These are phyloP conservation scores for Chiloscyllium punctatum DNA, from an alignment of 2,797 vertebrate species.

Conservation along the genomic window DNA sequence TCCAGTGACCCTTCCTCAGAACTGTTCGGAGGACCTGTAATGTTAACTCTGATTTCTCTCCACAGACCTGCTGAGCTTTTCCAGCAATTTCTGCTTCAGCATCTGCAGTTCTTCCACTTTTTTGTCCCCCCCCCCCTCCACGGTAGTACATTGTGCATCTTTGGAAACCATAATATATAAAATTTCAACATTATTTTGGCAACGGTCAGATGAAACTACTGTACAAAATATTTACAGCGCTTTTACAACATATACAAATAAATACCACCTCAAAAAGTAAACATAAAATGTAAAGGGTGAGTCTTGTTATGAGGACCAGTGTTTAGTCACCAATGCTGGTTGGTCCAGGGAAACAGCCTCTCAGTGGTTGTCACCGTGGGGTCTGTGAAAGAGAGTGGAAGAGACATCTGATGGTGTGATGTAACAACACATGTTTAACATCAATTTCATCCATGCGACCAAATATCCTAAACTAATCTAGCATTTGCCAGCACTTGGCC, in stretches of 20 bases:
- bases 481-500: too few species aligned
- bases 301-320: neutral
- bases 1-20: too few species aligned
- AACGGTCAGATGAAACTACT: neutral
- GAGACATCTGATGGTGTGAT: neutral
- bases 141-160: neutral
- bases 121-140: too few species aligned
- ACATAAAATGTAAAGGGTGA: neutral
- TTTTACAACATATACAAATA: slow-evolving; percentile 37
- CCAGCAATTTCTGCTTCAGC: too few species aligned
- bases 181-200: neutral
- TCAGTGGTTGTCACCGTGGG: neutral
- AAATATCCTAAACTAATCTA: neutral
- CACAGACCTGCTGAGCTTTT: too few species aligned
- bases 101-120: too few species aligned
- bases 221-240: slow-evolving; percentile 19
- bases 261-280: slow-evolving; percentile 11
- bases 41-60: too few species aligned
- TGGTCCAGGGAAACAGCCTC: neutral
- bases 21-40: too few species aligned
- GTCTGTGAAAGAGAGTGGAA: neutral
- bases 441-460: neutral
- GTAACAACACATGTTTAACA: neutral
- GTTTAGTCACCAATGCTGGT: neutral
- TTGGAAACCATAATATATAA: neutral